Evolutionary conservation across 2,888 invertebrate species (phyloP), one percentile per base, ranked within the genome.

Genomic region (Oxystoma pomonae): DNA sequence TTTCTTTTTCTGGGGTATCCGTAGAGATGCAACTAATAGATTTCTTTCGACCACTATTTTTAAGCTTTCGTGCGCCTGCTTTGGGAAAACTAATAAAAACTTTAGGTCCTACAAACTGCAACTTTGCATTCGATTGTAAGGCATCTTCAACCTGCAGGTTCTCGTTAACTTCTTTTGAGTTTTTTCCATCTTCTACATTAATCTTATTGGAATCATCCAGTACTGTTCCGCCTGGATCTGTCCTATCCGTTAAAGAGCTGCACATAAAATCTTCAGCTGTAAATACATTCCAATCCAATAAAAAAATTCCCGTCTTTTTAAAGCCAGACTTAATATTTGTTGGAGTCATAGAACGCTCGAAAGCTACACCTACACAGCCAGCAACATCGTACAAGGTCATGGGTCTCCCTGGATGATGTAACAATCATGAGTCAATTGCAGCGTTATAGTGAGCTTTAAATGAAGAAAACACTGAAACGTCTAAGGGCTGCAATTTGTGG

Each of bases 311-410:
- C n/a, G n/a, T n/a, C 75, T 72, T 55, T 70, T 69, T 68, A 66
- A 78, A 78, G 17, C 74, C 75, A 49, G 65, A 60, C 57, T 63
- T 68, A 51, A 79, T 78, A 62, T 77, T 80, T 12, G 53, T 65
- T 19, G 75, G 73, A 55, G 75, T 77, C 70, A 77, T 72, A 19
- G 75, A 70, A 67, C 71, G 69, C 61, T 71, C 69, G 62, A 73
- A 72, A 12, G 78, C 77, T 58, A 68, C 68, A 35, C 66, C 61
- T 60, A 56, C 49, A 58, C 59, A 19, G 49, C 57, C 51, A 52
- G 58, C 58, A 20, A 63, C 19, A 58, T 61, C 12, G 19, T 56
- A 64, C 16, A 57, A 20, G 5, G 21, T 57, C 7, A 58, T 18
- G n/a, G 62, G 60, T 19, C 22, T 49, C 16, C 65, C 59, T 1